phyloP scores from a whole-genome alignment of 2,797 vertebrate species.

The Argya squamiceps region DNA sequence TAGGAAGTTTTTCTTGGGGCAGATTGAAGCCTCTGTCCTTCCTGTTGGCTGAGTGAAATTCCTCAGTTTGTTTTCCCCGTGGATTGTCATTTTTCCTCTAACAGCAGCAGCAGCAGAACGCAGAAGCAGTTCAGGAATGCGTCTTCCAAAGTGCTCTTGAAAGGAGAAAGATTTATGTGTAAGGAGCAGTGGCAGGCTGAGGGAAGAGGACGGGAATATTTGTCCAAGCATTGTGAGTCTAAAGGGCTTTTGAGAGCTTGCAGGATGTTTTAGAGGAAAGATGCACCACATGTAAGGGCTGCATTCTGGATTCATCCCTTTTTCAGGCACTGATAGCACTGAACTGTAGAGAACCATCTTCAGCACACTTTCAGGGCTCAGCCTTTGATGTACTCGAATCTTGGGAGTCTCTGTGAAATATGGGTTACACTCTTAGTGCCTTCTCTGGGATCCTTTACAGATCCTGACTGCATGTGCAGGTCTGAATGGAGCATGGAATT shows the following conservation, averaged over 20 bases:
- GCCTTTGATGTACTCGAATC: neutral
- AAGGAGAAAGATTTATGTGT: neutral
- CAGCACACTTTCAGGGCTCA: neutral
- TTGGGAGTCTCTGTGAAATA: neutral
- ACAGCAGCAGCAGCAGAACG: neutral
- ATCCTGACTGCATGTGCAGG: neutral
- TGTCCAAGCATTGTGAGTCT: neutral
- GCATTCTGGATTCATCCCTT: neutral
- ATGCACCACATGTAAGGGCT: neutral
- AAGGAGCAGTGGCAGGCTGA: neutral
- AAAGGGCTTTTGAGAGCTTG: conserved; percentile 14
- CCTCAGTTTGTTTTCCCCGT: neutral
- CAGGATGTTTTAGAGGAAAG: neutral
- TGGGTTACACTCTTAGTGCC: neutral
- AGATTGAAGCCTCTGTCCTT: neutral
- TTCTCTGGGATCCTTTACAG: conserved; percentile 5
- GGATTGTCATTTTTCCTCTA: neutral
- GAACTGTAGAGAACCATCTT: conserved; percentile 2
- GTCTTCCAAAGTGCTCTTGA: conserved; percentile 30
- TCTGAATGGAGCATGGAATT: neutral
- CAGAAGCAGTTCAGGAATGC: conserved; percentile 25
- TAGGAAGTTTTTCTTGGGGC: neutral
- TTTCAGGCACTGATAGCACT: neutral
- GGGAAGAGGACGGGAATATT: neutral
- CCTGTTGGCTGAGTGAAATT: neutral